Evolutionary conservation across 2,113 vertebrate species (phyloP), one percentile per base, ranked within the genome.

Genomic region (Leptocoma aspasia): DNA sequence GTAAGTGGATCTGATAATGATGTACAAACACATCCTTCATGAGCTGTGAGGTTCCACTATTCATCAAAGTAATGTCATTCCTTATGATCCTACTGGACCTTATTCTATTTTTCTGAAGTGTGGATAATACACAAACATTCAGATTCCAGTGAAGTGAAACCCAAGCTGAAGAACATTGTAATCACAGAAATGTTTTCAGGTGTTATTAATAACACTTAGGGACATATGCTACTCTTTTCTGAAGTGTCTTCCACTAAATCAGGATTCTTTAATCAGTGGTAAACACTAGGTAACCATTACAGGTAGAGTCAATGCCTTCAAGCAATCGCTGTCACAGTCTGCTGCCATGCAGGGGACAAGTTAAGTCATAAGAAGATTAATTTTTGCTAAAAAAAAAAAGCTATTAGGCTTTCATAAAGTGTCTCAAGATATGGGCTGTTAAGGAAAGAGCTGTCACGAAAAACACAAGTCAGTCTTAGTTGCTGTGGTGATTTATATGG

Each of bases 311-410:
- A 6, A 24, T 70, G 28, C 37, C 56, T 94, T 84, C 82, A 94
- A 83, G 73, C 56, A 59, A 7, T 47, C 0, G 0, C 69, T 89
- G 21, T 90, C 0, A 3, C 13, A 42, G 15, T 61, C 50, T 3
- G 2, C 26, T 86, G 69, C 52, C n/a, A 50, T 14, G 69, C 20
- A 82, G 26, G n/a, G 41, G 18, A 28, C 63, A 81, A 89, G 41
- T 24, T 73, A 80, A 94, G n/a, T 57, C 72, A 75, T 28, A 75
- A 61, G 69, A 87, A 87, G 79, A 92, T 79, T 82, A 82, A n/a
- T 88, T 94, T 82, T 82, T 68, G 31, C 6, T 4, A 33, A 50
- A 53, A 52, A 65, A 75, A 76, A 83, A 57, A 45, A 33, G 39
- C 15, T 77, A 44, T 44, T 53, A 68, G 15, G 24, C 9, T 89